Conservation (phyloP, 2,113 vertebrate genomes). For the Trochalopteron elliotii region DNA sequence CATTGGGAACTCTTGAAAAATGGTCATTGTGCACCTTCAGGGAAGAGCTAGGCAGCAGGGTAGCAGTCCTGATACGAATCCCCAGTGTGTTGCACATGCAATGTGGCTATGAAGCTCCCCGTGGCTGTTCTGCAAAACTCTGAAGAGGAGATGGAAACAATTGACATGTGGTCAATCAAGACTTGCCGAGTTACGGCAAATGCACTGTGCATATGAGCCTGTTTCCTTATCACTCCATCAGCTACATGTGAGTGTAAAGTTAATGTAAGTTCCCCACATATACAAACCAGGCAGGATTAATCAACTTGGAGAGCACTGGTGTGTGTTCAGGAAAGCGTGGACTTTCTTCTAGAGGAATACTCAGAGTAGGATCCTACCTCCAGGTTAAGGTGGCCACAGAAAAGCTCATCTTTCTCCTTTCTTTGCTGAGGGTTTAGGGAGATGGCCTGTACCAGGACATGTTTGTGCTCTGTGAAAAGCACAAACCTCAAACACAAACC, state of each 20-base stretch:
- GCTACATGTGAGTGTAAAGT: neutral
- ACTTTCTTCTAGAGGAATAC: neutral
- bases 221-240: neutral
- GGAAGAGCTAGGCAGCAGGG: neutral
- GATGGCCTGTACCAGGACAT: neutral
- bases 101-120: neutral
- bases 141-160: neutral
- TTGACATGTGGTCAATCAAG: neutral
- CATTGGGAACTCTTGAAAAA: neutral
- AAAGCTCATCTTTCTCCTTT: neutral
- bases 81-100: accelerated
- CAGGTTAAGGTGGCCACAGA: neutral
- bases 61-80: accelerated
- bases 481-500: neutral
- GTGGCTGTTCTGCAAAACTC: neutral
- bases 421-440: neutral
- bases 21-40: neutral
- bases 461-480: neutral
- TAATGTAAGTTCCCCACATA: neutral
- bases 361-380: neutral
- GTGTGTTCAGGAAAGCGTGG: neutral
- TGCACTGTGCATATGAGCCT: neutral
- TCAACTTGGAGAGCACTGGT: neutral
- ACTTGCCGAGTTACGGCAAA: neutral
- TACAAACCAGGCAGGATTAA: neutral